These are phyloP conservation scores for Anolis apletophallus DNA, from an alignment of 2,797 vertebrate species.

Conservation along the genomic window DNA sequence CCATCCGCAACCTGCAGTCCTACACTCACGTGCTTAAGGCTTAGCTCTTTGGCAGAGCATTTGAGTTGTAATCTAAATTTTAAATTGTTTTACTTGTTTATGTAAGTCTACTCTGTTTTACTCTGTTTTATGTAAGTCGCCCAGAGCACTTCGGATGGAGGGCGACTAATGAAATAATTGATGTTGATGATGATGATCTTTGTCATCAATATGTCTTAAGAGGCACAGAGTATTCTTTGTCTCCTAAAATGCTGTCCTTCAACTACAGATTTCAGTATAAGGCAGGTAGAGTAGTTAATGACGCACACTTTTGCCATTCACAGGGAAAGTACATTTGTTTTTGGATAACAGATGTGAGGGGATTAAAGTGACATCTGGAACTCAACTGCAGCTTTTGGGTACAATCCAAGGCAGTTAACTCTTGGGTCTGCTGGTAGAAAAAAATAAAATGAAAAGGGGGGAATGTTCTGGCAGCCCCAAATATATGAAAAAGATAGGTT, in stretches of 20 bases:
- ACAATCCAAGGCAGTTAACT: conserved; percentile 9
- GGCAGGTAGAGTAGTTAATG: background rate
- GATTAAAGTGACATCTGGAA: conserved; percentile 37
- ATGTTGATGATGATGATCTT: no score
- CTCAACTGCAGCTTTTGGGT: background rate
- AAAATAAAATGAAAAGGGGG: background rate
- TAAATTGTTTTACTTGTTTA: no score
- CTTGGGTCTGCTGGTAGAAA: background rate
- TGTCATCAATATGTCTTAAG: background rate
- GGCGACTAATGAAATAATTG: no score
- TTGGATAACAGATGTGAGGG: conserved; percentile 7
- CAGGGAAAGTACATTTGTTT: conserved; percentile 1
- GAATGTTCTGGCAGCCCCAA: background rate
- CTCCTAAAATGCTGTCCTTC: background rate
- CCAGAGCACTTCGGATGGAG: no score
- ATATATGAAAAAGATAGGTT: no score
- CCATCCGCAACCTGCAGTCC: no score
- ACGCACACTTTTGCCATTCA: conserved; percentile 6
- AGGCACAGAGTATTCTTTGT: background rate
- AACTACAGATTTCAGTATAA: conserved; percentile 7
- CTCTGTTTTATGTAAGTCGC: no score
- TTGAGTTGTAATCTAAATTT: no score
- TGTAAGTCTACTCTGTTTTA: no score
- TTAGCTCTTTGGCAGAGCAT: no score
- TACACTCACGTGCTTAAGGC: no score